Percentiles rank a stretch among this genome's conserved stretches.
phyloP scores from a whole-genome alignment of 2,888 invertebrate genomes.

The Leucoptera coffeella region DNA sequence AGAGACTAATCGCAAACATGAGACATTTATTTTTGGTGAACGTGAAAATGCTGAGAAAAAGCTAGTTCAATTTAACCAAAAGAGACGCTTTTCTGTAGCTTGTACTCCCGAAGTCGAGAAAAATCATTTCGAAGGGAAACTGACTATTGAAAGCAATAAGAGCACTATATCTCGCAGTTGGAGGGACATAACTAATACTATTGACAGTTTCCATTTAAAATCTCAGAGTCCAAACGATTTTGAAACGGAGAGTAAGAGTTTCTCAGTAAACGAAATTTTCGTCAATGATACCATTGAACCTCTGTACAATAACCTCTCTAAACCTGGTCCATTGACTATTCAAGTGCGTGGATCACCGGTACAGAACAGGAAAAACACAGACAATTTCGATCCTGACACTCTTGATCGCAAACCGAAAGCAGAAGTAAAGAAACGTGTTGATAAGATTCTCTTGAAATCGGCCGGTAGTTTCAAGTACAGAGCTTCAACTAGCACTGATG shows the following conservation, averaged over 20 bases:
- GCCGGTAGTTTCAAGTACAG: slow-evolving; percentile 68
- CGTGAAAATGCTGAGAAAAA: no score
- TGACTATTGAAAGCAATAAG: no score
- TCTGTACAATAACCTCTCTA: slow-evolving; percentile 45
- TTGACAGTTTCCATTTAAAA: slow-evolving; percentile 13
- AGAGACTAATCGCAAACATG: slow-evolving; percentile 16
- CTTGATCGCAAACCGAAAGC: slow-evolving; percentile 66
- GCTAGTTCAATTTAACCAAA: slow-evolving; percentile 4
- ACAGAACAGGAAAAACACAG: slow-evolving; percentile 59
- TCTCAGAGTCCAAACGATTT: slow-evolving; percentile 15
- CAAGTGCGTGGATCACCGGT: slow-evolving; percentile 71
- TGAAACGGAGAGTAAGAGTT: slow-evolving; percentile 17
- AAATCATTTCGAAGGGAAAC: slow-evolving; percentile 10
- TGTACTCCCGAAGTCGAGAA: slow-evolving; percentile 35
- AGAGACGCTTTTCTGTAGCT: slow-evolving; percentile 32
- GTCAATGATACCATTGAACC: slow-evolving; percentile 54
- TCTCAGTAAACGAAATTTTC: slow-evolving; percentile 62
- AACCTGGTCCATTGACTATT: slow-evolving; percentile 74
- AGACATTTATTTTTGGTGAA: slow-evolving; percentile 8
- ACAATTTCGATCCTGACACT: slow-evolving; percentile 80
- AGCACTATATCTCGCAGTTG: slow-evolving; percentile 33
- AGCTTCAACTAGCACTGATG: slow-evolving; percentile 17
- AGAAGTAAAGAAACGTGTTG: slow-evolving; percentile 30
- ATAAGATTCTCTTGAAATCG: slow-evolving; percentile 56
- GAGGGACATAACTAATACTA: slow-evolving; percentile 26